Percentiles rank a stretch among this genome's conserved stretches.
phyloP scores from a whole-genome alignment of 2,797 vertebrate genomes.

The Channa striata region DNA sequence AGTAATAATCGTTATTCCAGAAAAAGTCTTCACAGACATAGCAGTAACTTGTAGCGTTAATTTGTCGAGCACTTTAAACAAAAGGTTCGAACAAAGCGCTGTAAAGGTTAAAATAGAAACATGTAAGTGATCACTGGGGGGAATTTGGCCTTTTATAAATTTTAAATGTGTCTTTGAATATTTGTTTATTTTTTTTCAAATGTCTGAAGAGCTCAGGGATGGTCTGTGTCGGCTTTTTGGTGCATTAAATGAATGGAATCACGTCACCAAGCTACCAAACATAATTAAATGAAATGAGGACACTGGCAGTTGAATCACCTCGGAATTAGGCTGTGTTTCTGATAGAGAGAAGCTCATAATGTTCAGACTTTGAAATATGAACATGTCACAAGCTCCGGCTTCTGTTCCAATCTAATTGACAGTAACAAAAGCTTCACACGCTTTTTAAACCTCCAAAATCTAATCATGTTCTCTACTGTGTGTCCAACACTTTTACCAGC shows the following conservation, averaged over 20 bases:
- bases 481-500: not conserved
- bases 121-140: no score
- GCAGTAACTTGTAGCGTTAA: no score
- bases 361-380: not conserved
- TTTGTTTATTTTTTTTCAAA: not conserved
- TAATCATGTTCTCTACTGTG: not conserved
- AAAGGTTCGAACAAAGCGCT: no score
- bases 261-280: not conserved
- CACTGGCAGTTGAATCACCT: not conserved
- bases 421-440: no score
- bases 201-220: not conserved
- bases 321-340: not conserved
- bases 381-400: not conserved
- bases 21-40: no score
- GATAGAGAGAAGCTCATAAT: not conserved
- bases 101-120: no score
- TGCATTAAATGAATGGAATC: not conserved
- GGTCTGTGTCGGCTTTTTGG: not conserved
- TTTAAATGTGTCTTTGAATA: not conserved
- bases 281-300: not conserved
- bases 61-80: no score
- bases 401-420: no score
- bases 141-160: no score
- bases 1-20: no score
- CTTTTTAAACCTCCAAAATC: constrained; percentile 1